Evolutionary conservation across 2,113 vertebrate species (phyloP).

Genomic region (Phylloscopus whistleri): DNA sequence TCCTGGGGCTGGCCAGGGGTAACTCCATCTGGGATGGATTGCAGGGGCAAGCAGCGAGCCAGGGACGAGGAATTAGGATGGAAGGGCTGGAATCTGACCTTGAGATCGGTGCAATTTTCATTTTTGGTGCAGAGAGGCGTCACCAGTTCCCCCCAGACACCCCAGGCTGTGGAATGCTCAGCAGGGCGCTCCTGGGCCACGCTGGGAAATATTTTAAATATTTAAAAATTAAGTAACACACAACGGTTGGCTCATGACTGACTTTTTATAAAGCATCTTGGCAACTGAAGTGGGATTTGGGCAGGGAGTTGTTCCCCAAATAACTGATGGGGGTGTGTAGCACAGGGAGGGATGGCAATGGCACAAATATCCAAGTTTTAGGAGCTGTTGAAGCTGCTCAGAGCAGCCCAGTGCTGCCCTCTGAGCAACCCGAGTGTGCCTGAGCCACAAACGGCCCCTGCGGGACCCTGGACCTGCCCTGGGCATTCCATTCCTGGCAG

Average conservation of each 20-base stretch:
- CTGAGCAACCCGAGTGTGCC: neutral
- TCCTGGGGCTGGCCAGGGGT: neutral
- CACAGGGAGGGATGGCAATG: neutral
- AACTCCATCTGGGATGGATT: neutral
- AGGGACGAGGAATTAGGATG: neutral
- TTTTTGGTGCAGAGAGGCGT: neutral
- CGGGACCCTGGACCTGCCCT: neutral
- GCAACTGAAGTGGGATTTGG: neutral
- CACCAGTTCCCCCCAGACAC: neutral
- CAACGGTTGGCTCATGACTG: neutral
- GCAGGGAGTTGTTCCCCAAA: neutral
- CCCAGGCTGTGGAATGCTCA: neutral
- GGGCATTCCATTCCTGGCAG: accelerated
- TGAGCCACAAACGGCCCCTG: neutral
- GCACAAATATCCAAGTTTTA: no score
- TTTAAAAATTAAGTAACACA: neutral
- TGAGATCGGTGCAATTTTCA: neutral
- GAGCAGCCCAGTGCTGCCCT: neutral
- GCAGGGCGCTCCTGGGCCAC: neutral
- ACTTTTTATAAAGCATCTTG: neutral
- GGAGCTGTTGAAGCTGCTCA: neutral
- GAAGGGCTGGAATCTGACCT: neutral
- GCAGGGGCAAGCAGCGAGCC: neutral
- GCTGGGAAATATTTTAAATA: neutral
- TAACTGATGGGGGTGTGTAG: neutral